Evolutionary conservation across 2,113 vertebrate species (phyloP).

Genomic region (Vidua macroura): DNA sequence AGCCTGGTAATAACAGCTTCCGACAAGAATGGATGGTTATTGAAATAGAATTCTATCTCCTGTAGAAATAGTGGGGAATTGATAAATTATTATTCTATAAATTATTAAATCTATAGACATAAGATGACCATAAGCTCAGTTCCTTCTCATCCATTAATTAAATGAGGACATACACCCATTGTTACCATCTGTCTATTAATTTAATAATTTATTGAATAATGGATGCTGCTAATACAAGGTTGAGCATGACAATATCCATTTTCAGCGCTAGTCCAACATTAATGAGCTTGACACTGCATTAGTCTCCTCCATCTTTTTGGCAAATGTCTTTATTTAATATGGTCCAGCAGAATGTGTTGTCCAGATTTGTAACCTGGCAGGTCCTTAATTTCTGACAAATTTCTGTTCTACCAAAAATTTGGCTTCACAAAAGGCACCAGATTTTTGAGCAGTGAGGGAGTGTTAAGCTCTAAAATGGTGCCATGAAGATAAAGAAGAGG

Average conservation of each 20-base stretch:
- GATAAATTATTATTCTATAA: conserved; percentile 68
- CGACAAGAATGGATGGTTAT: conserved; percentile 45
- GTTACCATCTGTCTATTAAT: conserved; percentile 59
- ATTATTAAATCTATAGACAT: conserved; percentile 67
- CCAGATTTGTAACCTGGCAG: neutral
- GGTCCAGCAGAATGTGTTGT: neutral
- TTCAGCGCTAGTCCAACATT: conserved; percentile 22
- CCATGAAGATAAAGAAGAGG: neutral
- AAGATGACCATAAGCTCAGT: conserved; percentile 44
- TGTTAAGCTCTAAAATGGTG: neutral
- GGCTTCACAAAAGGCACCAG: neutral
- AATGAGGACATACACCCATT: conserved; percentile 36
- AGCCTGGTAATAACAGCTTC: conserved; percentile 43
- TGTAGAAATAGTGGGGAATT: conserved; percentile 52
- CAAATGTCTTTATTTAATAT: conserved; percentile 8
- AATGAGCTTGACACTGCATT: conserved; percentile 46
- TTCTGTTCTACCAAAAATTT: neutral
- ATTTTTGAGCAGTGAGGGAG: neutral
- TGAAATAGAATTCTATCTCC: conserved; percentile 58
- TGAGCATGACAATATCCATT: conserved; percentile 33
- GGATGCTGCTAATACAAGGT: conserved; percentile 31
- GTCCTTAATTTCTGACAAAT: neutral
- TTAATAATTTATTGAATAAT: conserved; percentile 70
- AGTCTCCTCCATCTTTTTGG: conserved; percentile 16
- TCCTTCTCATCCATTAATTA: conserved; percentile 65